Evolutionary conservation across 2,888 invertebrate genomes (phyloP).

Genomic region (Athalia circularis): DNA sequence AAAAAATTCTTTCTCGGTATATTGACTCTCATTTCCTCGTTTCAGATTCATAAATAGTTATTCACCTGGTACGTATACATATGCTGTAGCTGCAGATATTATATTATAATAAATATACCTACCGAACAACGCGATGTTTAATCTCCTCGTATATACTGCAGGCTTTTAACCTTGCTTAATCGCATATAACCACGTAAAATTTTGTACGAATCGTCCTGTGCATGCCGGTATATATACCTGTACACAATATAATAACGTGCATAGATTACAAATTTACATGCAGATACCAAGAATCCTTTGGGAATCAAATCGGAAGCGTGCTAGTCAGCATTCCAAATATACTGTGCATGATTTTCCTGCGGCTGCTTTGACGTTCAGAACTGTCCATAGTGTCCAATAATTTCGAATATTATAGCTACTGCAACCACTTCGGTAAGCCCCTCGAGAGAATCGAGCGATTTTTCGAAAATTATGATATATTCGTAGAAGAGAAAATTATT

Average conservation of each 20-base stretch:
- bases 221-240: background rate
- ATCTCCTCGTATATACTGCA: no score
- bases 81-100: no score
- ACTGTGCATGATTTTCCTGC: background rate
- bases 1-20: no score
- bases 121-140: no score
- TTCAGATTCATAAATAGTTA: no score
- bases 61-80: no score
- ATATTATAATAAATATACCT: no score
- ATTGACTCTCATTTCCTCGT: no score
- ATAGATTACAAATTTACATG: background rate
- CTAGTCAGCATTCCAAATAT: background rate
- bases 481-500: background rate
- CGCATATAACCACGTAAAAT: background rate
- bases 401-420: background rate
- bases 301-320: slow-evolving; percentile 5
- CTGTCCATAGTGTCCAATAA: background rate
- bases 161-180: background rate
- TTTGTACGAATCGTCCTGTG: background rate
- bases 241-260: background rate
- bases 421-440: background rate
- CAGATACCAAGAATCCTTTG: slow-evolving; percentile 4
- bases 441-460: background rate
- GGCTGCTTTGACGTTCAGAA: background rate
- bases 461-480: background rate